These are phyloP conservation scores for Hydrophis major DNA, from an alignment of 2,797 vertebrate genomes.

Conservation along the genomic window DNA sequence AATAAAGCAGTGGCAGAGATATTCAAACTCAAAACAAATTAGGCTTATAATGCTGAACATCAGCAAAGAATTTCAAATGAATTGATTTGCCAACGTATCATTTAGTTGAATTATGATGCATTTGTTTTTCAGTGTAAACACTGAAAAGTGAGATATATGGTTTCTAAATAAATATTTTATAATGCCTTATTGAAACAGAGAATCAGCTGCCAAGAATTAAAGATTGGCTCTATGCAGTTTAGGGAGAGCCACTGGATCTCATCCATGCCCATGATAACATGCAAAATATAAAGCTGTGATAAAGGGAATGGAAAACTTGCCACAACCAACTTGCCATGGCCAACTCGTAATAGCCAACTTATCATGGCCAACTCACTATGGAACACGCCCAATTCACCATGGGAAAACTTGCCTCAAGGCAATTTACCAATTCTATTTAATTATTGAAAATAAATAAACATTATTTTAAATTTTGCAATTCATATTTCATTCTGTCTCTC, in stretches of 20 bases:
- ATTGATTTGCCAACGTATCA: neutral
- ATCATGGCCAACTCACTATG: too few relatives aligned
- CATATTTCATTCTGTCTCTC: too few relatives aligned
- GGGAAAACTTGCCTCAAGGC: too few relatives aligned
- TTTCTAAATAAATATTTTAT: neutral
- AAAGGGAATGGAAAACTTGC: too few relatives aligned
- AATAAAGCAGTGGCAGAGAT: neutral
- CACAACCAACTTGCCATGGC: too few relatives aligned
- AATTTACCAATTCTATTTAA: too few relatives aligned
- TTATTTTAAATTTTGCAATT: too few relatives aligned
- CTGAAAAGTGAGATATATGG: neutral
- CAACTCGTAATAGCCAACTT: too few relatives aligned
- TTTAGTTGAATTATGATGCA: neutral
- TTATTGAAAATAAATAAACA: too few relatives aligned
- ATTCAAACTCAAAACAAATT: neutral
- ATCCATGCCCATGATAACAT: neutral
- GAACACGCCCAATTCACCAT: too few relatives aligned
- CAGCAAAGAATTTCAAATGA: neutral
- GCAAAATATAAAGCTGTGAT: neutral
- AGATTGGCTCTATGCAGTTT: neutral
- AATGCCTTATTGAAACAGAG: neutral
- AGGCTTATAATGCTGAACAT: neutral
- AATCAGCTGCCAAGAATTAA: neutral
- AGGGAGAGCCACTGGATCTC: neutral
- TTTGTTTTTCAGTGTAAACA: constrained; percentile 7